A percentile compares a stretch with the other conserved stretches of the same genome.
phyloP scores from a whole-genome alignment of 2,113 vertebrate species.

The Cichladusa arquata region DNA sequence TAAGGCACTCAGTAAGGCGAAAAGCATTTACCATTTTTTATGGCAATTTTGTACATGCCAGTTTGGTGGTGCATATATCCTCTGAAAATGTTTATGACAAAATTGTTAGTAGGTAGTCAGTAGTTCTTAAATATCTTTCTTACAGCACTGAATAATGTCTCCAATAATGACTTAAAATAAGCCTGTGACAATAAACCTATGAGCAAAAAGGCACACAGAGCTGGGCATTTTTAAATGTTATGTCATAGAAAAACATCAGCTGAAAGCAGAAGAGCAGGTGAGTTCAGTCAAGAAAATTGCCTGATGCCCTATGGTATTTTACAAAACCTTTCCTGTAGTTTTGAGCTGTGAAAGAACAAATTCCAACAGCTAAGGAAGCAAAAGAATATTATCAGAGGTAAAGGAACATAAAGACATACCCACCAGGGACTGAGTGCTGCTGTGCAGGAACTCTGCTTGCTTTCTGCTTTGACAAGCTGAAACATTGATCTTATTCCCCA shows the following conservation, averaged over 20 bases:
- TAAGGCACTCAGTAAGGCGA: background rate
- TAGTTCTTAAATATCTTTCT: background rate
- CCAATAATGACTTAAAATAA: background rate
- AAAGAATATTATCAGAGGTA: background rate
- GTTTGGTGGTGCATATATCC: background rate
- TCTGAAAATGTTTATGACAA: background rate
- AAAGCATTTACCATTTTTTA: background rate
- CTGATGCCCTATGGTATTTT: background rate
- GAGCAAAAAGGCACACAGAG: background rate
- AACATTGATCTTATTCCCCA: background rate
- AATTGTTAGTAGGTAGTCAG: background rate
- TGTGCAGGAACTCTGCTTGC: background rate
- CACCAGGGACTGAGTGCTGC: background rate
- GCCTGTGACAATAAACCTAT: background rate
- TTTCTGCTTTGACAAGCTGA: background rate
- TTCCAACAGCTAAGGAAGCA: background rate
- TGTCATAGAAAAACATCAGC: background rate
- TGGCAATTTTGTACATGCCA: background rate
- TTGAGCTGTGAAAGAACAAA: background rate
- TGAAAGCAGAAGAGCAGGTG: background rate
- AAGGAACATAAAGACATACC: background rate
- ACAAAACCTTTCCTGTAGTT: background rate
- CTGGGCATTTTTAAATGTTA: background rate
- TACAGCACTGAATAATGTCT: background rate
- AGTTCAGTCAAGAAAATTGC: background rate